Base-by-base conservation (phyloP, 2,113 vertebrate species). In the Drymodes brunneopygia region DNA sequence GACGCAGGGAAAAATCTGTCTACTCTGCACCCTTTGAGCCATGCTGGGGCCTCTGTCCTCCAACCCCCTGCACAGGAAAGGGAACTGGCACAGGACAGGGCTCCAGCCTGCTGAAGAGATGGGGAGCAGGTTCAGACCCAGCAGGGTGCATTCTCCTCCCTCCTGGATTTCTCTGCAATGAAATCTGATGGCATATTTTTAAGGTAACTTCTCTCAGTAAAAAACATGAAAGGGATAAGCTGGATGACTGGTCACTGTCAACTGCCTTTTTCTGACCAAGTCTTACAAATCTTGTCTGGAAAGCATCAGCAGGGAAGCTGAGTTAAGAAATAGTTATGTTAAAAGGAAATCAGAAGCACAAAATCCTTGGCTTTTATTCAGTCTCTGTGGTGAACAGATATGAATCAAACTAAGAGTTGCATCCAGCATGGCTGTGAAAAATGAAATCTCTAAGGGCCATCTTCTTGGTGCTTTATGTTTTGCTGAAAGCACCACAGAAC, bases 341-440 rank as follows among this genome's bases (percentile, higher is more conserved):
- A 73, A 90, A 94, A 94, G 29, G 40, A 64, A 92, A 92, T 86
- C 64, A 48, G 90, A 96, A 88, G 75, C 73, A 78, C 25, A 90
- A 64, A 94, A 86, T 42, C 64, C 51, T 83, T 80, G 71, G 71
- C 87, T 95, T 95, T 93, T 62, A 88, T 86, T 94, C 93, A 44
- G 54, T 51, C 44, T 71, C 71, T 74, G 85, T 47, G 58, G 79
- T 67, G 72, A 94, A 93, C 9, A 45, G 11, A 31, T 65, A 47
- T 88, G 92, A 95, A 93, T 92, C 88, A 94, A 90, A 80, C 31
- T 64, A 81, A 77, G 67, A 40, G 31, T 15, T 90, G 51, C 75
- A 94, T 81, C 51, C 79, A 93, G 69, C 72, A 88, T 12, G 79
- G 67, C 56, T 86, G 56, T 86, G 71, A 92, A 96, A 94, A 96